Conservation (phyloP, 1,140 invertebrate genomes). For the Tribolium madens region DNA sequence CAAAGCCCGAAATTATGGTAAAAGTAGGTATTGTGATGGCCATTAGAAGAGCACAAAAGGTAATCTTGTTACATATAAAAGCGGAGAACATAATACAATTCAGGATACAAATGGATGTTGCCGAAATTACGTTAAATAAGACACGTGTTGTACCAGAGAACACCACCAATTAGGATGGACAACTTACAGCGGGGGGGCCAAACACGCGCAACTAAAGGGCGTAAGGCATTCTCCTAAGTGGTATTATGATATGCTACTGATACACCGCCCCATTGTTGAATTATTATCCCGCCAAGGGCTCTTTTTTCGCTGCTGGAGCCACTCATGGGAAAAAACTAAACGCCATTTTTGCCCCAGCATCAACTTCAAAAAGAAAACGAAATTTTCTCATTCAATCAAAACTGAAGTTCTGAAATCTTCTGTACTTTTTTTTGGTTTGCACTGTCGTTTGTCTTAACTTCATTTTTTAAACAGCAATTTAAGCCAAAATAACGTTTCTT, state of each 20-base stretch:
- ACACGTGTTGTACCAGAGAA: conserved; percentile 42
- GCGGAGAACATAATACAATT: conserved; percentile 50
- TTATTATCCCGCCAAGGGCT: conserved; percentile 23
- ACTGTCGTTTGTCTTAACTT: too few species aligned
- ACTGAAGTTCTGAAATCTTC: too few species aligned
- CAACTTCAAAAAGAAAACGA: neutral
- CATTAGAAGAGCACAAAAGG: conserved; percentile 49
- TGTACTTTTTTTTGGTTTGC: too few species aligned
- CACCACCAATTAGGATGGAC: conserved; percentile 46
- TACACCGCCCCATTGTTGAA: conserved; percentile 30
- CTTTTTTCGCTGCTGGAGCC: neutral
- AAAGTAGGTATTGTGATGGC: conserved; percentile 46
- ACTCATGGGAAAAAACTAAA: conserved; percentile 1
- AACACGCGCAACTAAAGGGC: conserved; percentile 49
- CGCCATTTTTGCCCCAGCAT: neutral
- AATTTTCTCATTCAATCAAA: too few species aligned
- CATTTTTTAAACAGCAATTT: too few species aligned
- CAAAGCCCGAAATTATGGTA: conserved; percentile 48
- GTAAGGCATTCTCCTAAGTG: conserved; percentile 43
- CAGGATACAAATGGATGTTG: conserved; percentile 48
- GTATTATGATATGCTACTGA: conserved; percentile 51
- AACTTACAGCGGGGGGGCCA: conserved; percentile 33
- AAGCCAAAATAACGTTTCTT: too few species aligned
- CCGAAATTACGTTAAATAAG: conserved; percentile 46
- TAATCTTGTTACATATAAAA: conserved; percentile 53